Evolutionary conservation across 2,113 vertebrate species (phyloP), one percentile per base, ranked within the genome.

Genomic region (Plectropomus leopardus): DNA sequence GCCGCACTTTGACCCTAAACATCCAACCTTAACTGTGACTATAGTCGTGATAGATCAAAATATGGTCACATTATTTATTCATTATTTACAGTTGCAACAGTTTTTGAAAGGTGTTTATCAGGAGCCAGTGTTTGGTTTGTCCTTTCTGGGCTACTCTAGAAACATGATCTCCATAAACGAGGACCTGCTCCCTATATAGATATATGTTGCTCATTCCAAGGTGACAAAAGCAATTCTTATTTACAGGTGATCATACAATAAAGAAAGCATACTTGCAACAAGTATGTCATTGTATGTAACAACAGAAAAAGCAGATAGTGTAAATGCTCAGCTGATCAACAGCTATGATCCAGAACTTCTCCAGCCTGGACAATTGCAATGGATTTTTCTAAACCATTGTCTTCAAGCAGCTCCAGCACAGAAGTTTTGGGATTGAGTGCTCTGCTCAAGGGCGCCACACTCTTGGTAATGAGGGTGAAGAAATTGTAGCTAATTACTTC

Each of bases 341-440:
- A 15, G 23, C 11, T 59, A 34, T 42, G 19, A 57, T 57, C 57
- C 40, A 61, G 24, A 61, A 28, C 8, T 9, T 32, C 24, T 55
- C 30, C 4, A 15, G 44, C 51, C 23, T 47, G 19, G 7, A 36
- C 11, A 15, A 26, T 44, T 58, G 59, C 47, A 17, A 16, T 30
- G 28, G 44, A 11, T 14, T 8, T 54, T 34, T 36, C 17, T 19
- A 26, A 26, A 45, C 17, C 1, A 28, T 55, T 3, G 1, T 72
- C 28, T 82, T 59, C 10, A 53, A 15, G 34, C 17, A 50, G 53
- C 67, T 63, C n/a, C 8, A 72, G 26, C 61, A 32, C 15, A 65
- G 51, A 40, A 28, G 14, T 60, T 28, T 24, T 58, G n/a, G 9
- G 17, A 11, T 36, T 30, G 61, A 57, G 3, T 55, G 10, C 19